phyloP scores from a whole-genome alignment of 2,888 invertebrate genomes.

The Hylaea fasciaria region DNA sequence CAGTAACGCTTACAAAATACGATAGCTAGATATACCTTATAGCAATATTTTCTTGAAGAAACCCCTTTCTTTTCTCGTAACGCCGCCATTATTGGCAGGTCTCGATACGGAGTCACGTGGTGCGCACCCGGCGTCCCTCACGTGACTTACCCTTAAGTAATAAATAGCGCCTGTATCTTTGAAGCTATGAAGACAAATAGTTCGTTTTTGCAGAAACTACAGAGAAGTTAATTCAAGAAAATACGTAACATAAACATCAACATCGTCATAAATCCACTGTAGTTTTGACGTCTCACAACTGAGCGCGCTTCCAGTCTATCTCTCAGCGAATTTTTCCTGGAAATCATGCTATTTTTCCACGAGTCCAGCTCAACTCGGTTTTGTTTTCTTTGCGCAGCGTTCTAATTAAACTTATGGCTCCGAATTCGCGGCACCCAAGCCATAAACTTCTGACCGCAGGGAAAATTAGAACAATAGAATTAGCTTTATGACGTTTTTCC shows the following conservation, averaged over 20 bases:
- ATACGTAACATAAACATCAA: constrained; percentile 1
- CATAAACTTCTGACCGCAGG: constrained; percentile 37
- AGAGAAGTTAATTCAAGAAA: background rate
- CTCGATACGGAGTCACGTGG: constrained; percentile 57
- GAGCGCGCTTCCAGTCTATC: constrained; percentile 3
- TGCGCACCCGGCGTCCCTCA: constrained; percentile 50
- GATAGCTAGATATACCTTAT: no score
- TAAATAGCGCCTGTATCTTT: constrained; percentile 12
- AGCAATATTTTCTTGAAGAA: constrained; percentile 20
- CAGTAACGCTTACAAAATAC: background rate
- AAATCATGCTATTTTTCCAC: constrained; percentile 61
- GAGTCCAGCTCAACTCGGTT: constrained; percentile 50
- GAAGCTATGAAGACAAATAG: background rate
- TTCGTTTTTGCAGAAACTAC: background rate
- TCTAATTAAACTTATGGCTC: constrained; percentile 76
- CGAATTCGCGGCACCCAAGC: constrained; percentile 49
- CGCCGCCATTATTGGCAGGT: constrained; percentile 50
- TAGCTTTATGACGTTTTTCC: constrained; percentile 34
- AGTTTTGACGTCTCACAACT: constrained; percentile 18
- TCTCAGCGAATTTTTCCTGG: constrained; percentile 41
- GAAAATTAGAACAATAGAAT: constrained; percentile 33
- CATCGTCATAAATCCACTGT: constrained; percentile 12
- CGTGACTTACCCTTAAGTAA: constrained; percentile 47
- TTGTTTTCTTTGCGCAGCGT: constrained; percentile 68
- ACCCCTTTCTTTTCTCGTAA: constrained; percentile 21